Conservation (phyloP, 1,140 invertebrate genomes). For the Brachionus angularis region DNA sequence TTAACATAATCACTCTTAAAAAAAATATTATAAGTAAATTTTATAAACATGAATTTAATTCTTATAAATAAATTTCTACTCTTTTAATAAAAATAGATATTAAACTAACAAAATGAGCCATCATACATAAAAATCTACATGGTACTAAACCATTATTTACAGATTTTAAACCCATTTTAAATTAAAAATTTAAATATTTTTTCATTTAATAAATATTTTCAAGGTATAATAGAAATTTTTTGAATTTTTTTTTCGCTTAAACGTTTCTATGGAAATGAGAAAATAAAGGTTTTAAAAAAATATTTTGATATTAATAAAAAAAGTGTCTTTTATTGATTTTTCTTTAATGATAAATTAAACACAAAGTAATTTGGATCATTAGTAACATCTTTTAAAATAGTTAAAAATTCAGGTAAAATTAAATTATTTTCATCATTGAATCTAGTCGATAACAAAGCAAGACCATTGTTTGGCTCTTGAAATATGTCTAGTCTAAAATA, state of each 20-base stretch:
- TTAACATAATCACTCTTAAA: slow-evolving; percentile 11
- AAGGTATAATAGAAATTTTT: no score
- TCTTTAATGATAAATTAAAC: slow-evolving; percentile 35
- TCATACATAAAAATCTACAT: slow-evolving; percentile 24
- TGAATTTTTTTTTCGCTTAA: no score
- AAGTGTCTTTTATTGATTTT: no score
- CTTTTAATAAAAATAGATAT: slow-evolving; percentile 1
- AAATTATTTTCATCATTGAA: slow-evolving; percentile 11
- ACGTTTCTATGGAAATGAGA: no score
- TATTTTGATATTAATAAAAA: no score
- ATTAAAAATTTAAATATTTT: no score
- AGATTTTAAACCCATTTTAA: slow-evolving; percentile 36
- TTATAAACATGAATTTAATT: not conserved
- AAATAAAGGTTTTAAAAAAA: no score
- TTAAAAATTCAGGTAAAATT: slow-evolving; percentile 24
- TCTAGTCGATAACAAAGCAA: slow-evolving; percentile 10
- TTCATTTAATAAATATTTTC: no score
- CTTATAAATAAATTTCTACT: not conserved
- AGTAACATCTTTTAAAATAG: slow-evolving; percentile 33
- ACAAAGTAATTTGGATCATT: slow-evolving; percentile 26
- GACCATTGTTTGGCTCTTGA: slow-evolving; percentile 75
- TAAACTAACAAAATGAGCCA: slow-evolving; percentile 17
- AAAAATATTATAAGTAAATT: not conserved
- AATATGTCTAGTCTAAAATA: slow-evolving; percentile 98
- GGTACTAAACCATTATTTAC: slow-evolving; percentile 26